Conservation (phyloP, 1,140 invertebrate genomes). For the Streblospio benedicti region DNA sequence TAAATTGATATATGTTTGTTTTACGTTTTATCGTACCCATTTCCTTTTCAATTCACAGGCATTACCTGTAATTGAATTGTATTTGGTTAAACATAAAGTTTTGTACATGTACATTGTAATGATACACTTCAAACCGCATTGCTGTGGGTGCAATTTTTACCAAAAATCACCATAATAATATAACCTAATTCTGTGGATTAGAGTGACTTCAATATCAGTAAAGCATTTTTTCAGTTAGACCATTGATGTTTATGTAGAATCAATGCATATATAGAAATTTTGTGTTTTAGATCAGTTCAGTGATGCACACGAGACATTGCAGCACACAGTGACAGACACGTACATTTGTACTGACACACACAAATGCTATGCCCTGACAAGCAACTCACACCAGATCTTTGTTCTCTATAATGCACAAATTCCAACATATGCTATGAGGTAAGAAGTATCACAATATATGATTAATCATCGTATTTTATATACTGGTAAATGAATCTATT, state of each 20-base stretch:
- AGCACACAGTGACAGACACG: constrained; percentile 54
- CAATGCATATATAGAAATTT: not conserved
- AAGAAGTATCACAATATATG: not conserved
- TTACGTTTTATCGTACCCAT: too few species aligned
- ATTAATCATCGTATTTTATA: not conserved
- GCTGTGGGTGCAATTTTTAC: not conserved
- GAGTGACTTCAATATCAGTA: not conserved
- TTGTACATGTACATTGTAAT: too few species aligned
- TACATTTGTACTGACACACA: constrained; percentile 76
- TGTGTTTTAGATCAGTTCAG: too few species aligned
- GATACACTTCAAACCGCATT: not conserved
- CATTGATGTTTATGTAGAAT: not conserved
- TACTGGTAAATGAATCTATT: not conserved
- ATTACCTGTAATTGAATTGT: too few species aligned
- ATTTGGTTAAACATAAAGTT: too few species aligned
- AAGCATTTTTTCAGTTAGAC: not conserved
- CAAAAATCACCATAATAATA: not conserved
- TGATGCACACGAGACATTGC: constrained; percentile 42
- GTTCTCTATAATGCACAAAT: constrained; percentile 34
- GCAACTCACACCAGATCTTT: constrained; percentile 36
- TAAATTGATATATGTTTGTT: too few species aligned
- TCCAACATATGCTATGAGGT: constrained; percentile 47
- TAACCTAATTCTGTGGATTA: not conserved
- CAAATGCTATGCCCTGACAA: constrained; percentile 59
- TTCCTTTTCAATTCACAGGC: too few species aligned